These are phyloP conservation scores for Heptranchias perlo DNA, from an alignment of 2,113 vertebrate genomes.

Conservation along the genomic window DNA sequence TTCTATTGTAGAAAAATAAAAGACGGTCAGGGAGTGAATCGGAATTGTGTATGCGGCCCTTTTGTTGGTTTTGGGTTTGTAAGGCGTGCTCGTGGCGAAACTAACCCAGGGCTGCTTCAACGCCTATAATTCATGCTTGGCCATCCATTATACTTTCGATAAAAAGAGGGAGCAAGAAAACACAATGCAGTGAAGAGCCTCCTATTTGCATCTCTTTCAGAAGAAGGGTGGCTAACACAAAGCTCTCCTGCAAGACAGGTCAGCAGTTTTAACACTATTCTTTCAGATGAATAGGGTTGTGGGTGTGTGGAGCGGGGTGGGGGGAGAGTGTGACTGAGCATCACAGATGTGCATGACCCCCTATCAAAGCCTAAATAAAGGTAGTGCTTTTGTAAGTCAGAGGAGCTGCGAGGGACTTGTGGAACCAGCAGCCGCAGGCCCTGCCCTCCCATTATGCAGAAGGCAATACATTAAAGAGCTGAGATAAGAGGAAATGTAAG, in stretches of 20 bases:
- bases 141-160: neutral
- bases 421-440: neutral
- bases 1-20: conserved; percentile 22
- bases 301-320: neutral
- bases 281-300: conserved; percentile 13
- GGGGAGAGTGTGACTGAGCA: conserved; percentile 34
- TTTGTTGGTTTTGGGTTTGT: neutral
- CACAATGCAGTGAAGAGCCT: conserved; percentile 26
- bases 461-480: conserved; percentile 31
- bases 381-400: neutral
- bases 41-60: neutral
- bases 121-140: conserved; percentile 1
- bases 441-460: conserved; percentile 36
- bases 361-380: conserved; percentile 8
- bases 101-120: neutral
- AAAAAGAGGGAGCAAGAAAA: neutral
- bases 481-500: conserved; percentile 36
- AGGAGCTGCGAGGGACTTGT: neutral
- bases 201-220: conserved; percentile 33
- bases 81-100: neutral
- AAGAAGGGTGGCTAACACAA: neutral
- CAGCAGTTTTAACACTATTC: conserved; percentile 13
- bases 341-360: conserved; percentile 20
- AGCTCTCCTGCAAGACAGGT: conserved; percentile 34
- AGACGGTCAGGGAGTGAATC: neutral